Conservation (phyloP, 2,888 invertebrate genomes). For the Drosophila helvetica region DNA sequence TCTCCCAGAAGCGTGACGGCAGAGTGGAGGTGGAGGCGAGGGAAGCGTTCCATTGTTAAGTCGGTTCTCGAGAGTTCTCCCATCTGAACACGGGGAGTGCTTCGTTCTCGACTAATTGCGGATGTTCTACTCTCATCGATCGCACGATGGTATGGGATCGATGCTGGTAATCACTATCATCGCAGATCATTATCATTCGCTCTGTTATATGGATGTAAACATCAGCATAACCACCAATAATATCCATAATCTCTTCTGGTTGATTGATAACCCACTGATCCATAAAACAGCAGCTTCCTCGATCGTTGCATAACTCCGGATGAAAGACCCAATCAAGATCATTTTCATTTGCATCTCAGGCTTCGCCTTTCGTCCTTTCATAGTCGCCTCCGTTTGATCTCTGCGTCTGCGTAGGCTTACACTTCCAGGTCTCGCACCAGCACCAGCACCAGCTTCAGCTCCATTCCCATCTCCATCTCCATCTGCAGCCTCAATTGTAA, state of each 20-base stretch:
- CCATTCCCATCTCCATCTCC: conserved; percentile 14
- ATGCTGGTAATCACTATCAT: conserved; percentile 12
- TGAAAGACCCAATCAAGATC: conserved; percentile 23
- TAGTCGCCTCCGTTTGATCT: conserved; percentile 48
- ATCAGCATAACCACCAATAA: conserved; percentile 5
- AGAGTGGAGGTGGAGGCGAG: conserved; percentile 23
- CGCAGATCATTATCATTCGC: background rate
- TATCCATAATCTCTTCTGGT: background rate
- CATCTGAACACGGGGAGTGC: background rate
- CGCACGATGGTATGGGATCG: background rate
- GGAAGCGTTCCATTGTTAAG: background rate
- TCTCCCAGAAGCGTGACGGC: conserved; percentile 56
- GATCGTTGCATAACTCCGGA: conserved; percentile 13
- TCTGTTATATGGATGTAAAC: background rate
- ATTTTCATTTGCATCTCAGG: conserved; percentile 15
- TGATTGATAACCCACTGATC: conserved; percentile 44
- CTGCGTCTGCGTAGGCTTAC: conserved; percentile 55
- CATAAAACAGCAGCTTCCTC: conserved; percentile 45
- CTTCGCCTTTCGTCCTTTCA: conserved; percentile 52
- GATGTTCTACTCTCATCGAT: conserved; percentile 3
- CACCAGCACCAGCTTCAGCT: background rate
- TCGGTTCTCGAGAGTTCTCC: background rate
- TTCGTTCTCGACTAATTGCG: conserved; percentile 9
- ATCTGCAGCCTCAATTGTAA: conserved; percentile 35
- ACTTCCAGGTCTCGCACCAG: conserved; percentile 10